Conservation (phyloP, 30 jellyfish, hydroid and myxozoan genomes). For the Cassiopea xamachana region DNA sequence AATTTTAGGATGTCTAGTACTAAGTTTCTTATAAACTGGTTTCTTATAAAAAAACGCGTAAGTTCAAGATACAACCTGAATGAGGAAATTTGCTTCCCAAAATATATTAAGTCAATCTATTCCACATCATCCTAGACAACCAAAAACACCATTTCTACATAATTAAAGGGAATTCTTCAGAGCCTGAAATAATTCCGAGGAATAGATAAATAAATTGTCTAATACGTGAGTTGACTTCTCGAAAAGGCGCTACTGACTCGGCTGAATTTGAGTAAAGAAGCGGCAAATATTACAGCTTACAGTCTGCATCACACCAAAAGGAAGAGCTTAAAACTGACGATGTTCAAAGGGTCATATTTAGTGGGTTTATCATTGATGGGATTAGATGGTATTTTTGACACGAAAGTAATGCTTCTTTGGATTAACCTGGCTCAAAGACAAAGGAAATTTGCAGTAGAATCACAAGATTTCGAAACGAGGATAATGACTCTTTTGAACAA, state of each 20-base stretch:
- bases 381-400: slow-evolving; percentile 18
- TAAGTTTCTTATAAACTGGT: no score
- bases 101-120: not conserved
- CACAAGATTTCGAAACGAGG: not conserved
- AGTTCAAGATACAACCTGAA: no score
- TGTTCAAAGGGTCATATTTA: slow-evolving; percentile 14
- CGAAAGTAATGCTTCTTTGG: slow-evolving; percentile 3
- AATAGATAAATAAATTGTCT: not conserved
- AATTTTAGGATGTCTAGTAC: no score
- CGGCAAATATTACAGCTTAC: not conserved
- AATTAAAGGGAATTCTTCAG: not conserved
- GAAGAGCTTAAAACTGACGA: slow-evolving; percentile 25
- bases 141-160: not conserved
- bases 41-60: no score
- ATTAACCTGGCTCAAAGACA: slow-evolving; percentile 7
- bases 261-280: not conserved
- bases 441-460: not conserved
- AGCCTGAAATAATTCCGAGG: not conserved
- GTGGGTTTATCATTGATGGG: slow-evolving; percentile 23
- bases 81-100: not conserved
- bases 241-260: not conserved
- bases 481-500: not conserved
- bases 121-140: not conserved
- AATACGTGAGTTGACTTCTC: not conserved
- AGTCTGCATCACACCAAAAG: slow-evolving; percentile 2